phyloP scores from a whole-genome alignment of 2,113 vertebrate species.

The Pteronura brasiliensis region DNA sequence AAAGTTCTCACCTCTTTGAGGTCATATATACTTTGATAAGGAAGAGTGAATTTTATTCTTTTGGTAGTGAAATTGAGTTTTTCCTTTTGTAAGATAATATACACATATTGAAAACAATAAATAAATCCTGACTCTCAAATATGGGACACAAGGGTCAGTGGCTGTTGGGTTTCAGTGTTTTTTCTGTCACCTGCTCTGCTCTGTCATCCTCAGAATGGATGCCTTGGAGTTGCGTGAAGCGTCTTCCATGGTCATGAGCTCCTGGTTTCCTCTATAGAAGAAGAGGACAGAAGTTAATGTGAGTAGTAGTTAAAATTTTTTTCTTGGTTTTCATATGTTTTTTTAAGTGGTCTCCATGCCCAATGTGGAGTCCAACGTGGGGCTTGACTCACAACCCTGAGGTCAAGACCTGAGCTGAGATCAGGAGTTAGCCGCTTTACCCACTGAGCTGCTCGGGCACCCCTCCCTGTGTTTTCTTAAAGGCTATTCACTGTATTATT shows the following conservation, averaged over 20 bases:
- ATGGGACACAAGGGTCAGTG: background rate
- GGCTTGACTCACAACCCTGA: background rate
- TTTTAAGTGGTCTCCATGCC: background rate
- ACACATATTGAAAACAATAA: background rate
- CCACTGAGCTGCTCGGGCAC: background rate
- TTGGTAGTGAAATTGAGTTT: background rate
- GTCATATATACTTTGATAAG: background rate
- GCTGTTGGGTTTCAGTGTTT: background rate
- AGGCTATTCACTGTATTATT: background rate
- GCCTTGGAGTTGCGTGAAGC: fast-evolving
- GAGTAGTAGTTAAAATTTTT: background rate
- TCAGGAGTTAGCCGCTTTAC: background rate
- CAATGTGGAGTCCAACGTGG: background rate
- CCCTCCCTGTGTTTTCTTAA: background rate
- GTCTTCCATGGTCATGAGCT: fast-evolving
- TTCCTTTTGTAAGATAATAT: background rate
- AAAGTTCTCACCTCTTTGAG: background rate
- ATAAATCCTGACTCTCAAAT: background rate
- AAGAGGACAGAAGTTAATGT: background rate
- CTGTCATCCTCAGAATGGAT: background rate
- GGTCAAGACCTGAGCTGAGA: background rate
- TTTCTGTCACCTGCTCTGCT: background rate
- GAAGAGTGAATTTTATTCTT: background rate
- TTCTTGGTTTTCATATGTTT: background rate
- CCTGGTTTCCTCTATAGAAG: fast-evolving